Conservation (phyloP, 2,888 invertebrate genomes). For the Belgica antarctica region DNA sequence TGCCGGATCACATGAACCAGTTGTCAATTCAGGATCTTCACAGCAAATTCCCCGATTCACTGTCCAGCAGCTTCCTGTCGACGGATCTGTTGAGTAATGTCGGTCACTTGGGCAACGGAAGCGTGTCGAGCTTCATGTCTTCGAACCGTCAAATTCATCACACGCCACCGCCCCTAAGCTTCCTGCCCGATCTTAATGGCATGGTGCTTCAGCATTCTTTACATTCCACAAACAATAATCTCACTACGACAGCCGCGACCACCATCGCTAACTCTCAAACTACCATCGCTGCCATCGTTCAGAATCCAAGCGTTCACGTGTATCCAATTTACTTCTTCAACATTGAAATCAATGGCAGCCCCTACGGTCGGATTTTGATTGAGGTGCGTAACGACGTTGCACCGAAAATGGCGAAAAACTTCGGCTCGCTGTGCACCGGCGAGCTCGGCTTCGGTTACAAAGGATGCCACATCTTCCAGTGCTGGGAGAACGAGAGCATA, state of each 20-base stretch:
- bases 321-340: slow-evolving; percentile 75
- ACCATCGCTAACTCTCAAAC: slow-evolving; percentile 51
- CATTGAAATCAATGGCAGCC: slow-evolving; percentile 69
- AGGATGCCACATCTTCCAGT: slow-evolving; percentile 77
- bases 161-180: slow-evolving; percentile 14
- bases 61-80: not conserved
- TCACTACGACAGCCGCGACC: slow-evolving; percentile 19
- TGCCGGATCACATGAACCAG: slow-evolving; percentile 37
- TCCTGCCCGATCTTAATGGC: slow-evolving; percentile 33
- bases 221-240: slow-evolving; percentile 32
- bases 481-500: slow-evolving; percentile 79
- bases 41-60: not conserved
- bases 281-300: slow-evolving; percentile 53
- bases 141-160: slow-evolving; percentile 22
- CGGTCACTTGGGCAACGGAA: slow-evolving; percentile 38
- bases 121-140: slow-evolving; percentile 30
- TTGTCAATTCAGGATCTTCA: slow-evolving; percentile 24
- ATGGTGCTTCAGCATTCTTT: slow-evolving; percentile 30
- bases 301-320: slow-evolving; percentile 58
- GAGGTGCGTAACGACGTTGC: slow-evolving; percentile 76
- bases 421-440: slow-evolving; percentile 68
- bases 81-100: slow-evolving; percentile 26
- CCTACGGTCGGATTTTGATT: slow-evolving; percentile 70
- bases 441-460: slow-evolving; percentile 75
- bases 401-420: slow-evolving; percentile 79